Percentiles rank a stretch among this genome's conserved stretches.
Conservation (phyloP, 2,113 vertebrate genomes). For the Myiagra hebetior region DNA sequence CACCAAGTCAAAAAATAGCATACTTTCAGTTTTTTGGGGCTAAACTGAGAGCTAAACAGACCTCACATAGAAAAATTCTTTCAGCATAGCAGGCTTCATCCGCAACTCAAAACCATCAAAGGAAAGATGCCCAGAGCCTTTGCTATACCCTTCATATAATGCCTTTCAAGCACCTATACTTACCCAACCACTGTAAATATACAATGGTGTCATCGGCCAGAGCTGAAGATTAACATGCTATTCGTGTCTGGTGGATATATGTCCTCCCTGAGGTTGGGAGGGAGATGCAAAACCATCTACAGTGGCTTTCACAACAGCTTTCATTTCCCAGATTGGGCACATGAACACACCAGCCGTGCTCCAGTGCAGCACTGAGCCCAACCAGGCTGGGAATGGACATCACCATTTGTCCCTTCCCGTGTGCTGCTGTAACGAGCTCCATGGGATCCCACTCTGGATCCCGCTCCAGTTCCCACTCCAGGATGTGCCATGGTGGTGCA, state of each 20-base stretch:
- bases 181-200: neutral
- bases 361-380: neutral
- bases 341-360: accelerated
- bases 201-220: neutral
- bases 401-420: accelerated
- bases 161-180: neutral
- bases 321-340: neutral
- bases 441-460: neutral
- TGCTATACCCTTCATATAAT: neutral
- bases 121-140: neutral
- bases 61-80: neutral
- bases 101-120: neutral
- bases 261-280: neutral
- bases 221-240: neutral
- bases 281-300: neutral
- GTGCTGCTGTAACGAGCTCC: accelerated
- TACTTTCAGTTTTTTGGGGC: neutral
- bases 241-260: neutral
- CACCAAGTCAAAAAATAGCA: neutral
- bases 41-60: neutral
- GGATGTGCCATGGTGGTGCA: neutral
- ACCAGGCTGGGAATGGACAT: neutral
- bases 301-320: neutral
- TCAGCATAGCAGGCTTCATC: neutral
- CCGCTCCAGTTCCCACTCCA: neutral